These are phyloP conservation scores for Dunckerocampus dactyliophorus DNA, from an alignment of 2,113 vertebrate species.

Conservation along the genomic window DNA sequence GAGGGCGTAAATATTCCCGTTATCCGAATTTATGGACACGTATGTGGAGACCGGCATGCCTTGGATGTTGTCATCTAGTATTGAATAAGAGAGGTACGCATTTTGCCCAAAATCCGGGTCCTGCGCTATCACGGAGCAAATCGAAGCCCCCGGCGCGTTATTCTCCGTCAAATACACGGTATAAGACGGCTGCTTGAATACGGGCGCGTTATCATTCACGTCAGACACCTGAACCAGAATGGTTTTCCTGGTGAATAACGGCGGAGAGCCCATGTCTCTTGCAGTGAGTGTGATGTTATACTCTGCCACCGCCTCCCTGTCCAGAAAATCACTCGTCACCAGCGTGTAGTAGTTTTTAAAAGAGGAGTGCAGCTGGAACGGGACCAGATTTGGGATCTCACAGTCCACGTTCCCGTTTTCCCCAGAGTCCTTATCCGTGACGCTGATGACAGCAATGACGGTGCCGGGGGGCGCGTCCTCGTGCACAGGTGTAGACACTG, in stretches of 20 bases:
- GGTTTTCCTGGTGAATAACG: constrained; percentile 69
- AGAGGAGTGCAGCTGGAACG: constrained; percentile 82
- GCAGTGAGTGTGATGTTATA: constrained; percentile 82
- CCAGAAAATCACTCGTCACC: constrained; percentile 76
- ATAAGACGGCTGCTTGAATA: constrained; percentile 81
- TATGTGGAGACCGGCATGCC: constrained; percentile 80
- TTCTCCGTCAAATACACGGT: constrained; percentile 81
- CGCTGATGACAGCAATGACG: constrained; percentile 81
- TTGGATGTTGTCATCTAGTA: constrained; percentile 69
- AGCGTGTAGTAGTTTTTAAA: constrained; percentile 87
- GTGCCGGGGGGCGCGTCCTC: constrained; percentile 80
- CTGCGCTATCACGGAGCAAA: constrained; percentile 75
- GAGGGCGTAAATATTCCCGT: constrained; percentile 82
- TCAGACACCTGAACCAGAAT: constrained; percentile 76
- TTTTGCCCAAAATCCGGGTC: constrained; percentile 81
- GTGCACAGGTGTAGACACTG: constrained; percentile 68
- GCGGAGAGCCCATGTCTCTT: constrained; percentile 74
- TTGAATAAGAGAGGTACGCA: constrained; percentile 78
- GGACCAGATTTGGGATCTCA: constrained; percentile 68
- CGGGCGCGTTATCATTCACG: constrained; percentile 80
- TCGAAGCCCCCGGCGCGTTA: constrained; percentile 79
- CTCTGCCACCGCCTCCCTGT: constrained; percentile 73
- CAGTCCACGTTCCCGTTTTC: constrained; percentile 82
- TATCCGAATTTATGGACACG: constrained; percentile 82
- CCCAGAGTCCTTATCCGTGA: constrained; percentile 78